Conservation (phyloP, 2,888 invertebrate species). For the Synergus japonicus region DNA sequence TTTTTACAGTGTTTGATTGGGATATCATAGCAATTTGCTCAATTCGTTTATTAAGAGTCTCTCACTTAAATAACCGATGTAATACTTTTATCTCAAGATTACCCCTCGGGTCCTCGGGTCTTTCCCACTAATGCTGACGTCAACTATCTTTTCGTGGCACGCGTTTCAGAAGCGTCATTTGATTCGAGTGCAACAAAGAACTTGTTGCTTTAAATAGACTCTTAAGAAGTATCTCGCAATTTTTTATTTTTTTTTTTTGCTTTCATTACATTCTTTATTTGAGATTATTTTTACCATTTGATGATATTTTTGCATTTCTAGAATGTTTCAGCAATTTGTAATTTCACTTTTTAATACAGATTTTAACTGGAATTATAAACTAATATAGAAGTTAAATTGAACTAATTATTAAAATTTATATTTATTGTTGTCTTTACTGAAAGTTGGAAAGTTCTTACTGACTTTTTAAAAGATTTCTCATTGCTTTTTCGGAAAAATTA, state of each 20-base stretch:
- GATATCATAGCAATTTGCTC: conserved; percentile 3
- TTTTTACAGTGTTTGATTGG: conserved; percentile 9
- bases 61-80: conserved; percentile 15
- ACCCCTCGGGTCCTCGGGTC: background rate
- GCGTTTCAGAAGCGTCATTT: conserved; percentile 29
- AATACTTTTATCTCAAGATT: conserved; percentile 11
- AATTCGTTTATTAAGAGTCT: background rate
- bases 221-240: conserved; percentile 12
- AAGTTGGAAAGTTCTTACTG: background rate
- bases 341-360: background rate
- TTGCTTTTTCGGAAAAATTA: background rate
- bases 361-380: background rate
- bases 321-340: background rate
- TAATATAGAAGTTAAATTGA: background rate
- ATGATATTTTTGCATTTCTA: background rate
- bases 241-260: background rate
- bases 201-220: conserved; percentile 31
- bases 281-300: background rate
- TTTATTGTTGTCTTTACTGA: background rate
- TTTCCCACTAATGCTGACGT: background rate
- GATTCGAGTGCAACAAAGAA: conserved; percentile 3
- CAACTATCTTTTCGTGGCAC: conserved; percentile 15
- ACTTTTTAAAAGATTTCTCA: background rate
- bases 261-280: background rate
- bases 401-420: no score